Percentiles rank a stretch among this genome's conserved stretches.
phyloP scores from a whole-genome alignment of 2,113 vertebrate genomes.

The Orcinus orca region DNA sequence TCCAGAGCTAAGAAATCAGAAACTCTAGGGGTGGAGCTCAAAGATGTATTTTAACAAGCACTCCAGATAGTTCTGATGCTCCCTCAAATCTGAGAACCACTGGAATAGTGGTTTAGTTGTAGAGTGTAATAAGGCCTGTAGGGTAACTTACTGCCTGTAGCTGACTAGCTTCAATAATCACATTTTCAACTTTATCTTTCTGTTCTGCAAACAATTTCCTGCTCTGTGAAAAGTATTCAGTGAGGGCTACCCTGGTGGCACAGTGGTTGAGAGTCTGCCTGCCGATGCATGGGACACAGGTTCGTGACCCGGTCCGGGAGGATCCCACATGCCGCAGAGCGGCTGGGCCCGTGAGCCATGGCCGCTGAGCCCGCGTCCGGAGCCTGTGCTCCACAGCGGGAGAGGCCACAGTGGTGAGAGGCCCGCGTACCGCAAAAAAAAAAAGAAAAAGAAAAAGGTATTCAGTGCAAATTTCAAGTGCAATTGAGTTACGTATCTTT shows the following conservation, averaged over 20 bases:
- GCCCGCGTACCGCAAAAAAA: too few species aligned
- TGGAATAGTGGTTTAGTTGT: neutral
- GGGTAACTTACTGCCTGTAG: neutral
- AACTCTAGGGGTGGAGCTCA: neutral
- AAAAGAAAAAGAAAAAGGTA: neutral
- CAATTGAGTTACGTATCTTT: slow-evolving; percentile 38
- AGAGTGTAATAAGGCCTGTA: neutral
- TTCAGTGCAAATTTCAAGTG: slow-evolving; percentile 33
- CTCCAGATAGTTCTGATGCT: neutral
- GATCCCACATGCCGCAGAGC: too few species aligned
- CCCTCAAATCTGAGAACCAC: neutral
- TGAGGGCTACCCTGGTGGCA: neutral
- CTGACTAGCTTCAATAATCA: neutral
- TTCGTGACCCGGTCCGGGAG: too few species aligned
- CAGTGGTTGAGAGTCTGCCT: too few species aligned
- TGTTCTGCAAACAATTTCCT: neutral
- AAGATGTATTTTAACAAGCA: neutral
- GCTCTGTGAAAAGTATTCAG: slow-evolving; percentile 11
- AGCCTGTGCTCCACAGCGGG: too few species aligned
- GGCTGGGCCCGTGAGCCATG: too few species aligned
- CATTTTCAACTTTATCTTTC: neutral
- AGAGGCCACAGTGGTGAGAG: too few species aligned
- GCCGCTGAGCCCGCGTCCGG: too few species aligned
- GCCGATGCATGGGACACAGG: too few species aligned
- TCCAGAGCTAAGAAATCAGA: neutral